Percentiles rank a stretch among this genome's conserved stretches.
Conservation (phyloP, 2,113 vertebrate species). For the Antechinus flavipes region DNA sequence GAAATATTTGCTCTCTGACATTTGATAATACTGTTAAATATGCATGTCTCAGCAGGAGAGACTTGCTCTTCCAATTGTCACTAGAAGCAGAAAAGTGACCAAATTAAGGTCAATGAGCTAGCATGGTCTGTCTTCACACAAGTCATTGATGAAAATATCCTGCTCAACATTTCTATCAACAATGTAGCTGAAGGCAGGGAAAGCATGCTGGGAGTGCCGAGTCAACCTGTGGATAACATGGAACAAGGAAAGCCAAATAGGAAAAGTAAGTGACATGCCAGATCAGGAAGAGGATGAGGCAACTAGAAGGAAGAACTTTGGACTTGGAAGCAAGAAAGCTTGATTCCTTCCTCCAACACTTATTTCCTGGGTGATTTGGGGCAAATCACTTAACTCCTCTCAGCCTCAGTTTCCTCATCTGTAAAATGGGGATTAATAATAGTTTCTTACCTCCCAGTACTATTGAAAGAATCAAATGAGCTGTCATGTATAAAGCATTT, state of each 20-base stretch:
- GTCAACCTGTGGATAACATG: background rate
- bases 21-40: slow-evolving; percentile 68
- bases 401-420: background rate
- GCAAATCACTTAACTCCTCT: background rate
- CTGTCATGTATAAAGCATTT: background rate
- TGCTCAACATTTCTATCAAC: background rate
- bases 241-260: background rate
- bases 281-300: background rate
- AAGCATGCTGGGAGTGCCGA: background rate
- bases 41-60: slow-evolving; percentile 60
- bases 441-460: background rate
- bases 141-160: background rate
- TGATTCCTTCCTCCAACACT: background rate
- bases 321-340: background rate
- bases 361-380: background rate
- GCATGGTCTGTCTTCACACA: background rate
- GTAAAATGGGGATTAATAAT: background rate
- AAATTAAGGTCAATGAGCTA: slow-evolving; percentile 22
- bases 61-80: slow-evolving; percentile 62
- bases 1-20: slow-evolving; percentile 77
- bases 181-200: background rate
- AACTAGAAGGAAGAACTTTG: background rate
- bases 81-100: slow-evolving; percentile 43
- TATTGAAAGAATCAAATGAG: background rate
- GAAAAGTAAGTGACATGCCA: background rate